phyloP scores from a whole-genome alignment of 2,797 vertebrate species.

The Oryzias dopingdopingensis region DNA sequence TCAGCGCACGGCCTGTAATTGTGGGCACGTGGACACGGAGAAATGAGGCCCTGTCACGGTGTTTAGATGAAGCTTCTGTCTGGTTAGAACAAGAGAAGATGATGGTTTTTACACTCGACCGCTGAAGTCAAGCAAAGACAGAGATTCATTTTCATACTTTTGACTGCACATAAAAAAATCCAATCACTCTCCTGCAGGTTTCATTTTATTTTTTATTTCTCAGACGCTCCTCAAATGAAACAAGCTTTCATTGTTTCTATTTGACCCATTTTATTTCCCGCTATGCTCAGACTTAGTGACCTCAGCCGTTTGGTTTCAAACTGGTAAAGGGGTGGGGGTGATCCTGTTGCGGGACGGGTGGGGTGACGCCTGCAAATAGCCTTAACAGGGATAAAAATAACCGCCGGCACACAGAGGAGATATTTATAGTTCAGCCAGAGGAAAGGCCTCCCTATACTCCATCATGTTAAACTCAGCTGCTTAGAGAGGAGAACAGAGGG shows the following conservation, averaged over 20 bases:
- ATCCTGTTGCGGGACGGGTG: constrained; percentile 30
- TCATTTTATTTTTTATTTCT: background rate
- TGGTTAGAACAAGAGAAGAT: constrained; percentile 6
- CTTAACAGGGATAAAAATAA: constrained; percentile 53
- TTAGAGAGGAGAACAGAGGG: background rate
- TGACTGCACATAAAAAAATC: background rate
- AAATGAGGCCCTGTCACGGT: constrained; percentile 31
- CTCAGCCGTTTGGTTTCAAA: constrained; percentile 8
- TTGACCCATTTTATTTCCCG: constrained; percentile 1
- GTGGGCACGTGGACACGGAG: constrained; percentile 39
- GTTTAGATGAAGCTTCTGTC: constrained; percentile 21
- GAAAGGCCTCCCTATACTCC: constrained; percentile 23
- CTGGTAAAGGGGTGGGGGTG: background rate
- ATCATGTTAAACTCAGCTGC: background rate
- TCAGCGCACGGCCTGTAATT: constrained; percentile 68
- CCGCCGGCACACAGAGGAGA: constrained; percentile 7
- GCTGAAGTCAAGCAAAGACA: background rate
- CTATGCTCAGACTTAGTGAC: constrained; percentile 5
- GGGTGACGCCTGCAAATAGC: constrained; percentile 54
- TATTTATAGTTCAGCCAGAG: constrained; percentile 46
- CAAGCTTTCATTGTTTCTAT: background rate
- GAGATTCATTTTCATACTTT: background rate
- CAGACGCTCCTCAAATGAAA: background rate
- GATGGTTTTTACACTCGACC: constrained; percentile 8
- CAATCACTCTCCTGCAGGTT: background rate